Percentiles rank a stretch among this genome's conserved stretches.
phyloP scores from a whole-genome alignment of 2,797 vertebrate genomes.

The Rhinoraja longicauda region DNA sequence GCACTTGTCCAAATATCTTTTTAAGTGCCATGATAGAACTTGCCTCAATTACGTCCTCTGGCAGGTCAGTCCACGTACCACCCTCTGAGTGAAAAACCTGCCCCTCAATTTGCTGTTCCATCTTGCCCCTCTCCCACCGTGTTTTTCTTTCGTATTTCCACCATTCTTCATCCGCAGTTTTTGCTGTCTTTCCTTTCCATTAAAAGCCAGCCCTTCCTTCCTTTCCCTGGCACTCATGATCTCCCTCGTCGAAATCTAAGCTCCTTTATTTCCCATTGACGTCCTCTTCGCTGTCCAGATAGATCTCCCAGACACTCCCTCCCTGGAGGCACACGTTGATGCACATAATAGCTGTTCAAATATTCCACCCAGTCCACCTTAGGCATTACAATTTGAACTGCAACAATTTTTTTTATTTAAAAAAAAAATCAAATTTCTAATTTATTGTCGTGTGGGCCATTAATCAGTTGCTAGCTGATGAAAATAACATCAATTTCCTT shows the following conservation, averaged over 20 bases:
- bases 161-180: too few species aligned
- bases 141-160: too few species aligned
- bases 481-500: conserved; percentile 1
- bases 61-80: too few species aligned
- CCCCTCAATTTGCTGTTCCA: too few species aligned
- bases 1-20: too few species aligned
- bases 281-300: neutral
- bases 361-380: neutral
- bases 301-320: neutral
- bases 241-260: neutral
- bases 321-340: neutral
- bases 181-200: too few species aligned
- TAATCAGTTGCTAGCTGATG: neutral
- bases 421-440: neutral
- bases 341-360: neutral
- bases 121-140: too few species aligned
- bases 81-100: too few species aligned
- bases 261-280: neutral
- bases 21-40: too few species aligned
- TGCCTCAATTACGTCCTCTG: too few species aligned
- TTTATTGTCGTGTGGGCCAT: neutral
- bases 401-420: too few species aligned
- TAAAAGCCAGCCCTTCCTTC: too few species aligned
- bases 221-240: neutral
- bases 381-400: neutral